Conservation (phyloP, 37 sponge, comb jelly and placozoan species). For the Cliona cf. orientalis region DNA sequence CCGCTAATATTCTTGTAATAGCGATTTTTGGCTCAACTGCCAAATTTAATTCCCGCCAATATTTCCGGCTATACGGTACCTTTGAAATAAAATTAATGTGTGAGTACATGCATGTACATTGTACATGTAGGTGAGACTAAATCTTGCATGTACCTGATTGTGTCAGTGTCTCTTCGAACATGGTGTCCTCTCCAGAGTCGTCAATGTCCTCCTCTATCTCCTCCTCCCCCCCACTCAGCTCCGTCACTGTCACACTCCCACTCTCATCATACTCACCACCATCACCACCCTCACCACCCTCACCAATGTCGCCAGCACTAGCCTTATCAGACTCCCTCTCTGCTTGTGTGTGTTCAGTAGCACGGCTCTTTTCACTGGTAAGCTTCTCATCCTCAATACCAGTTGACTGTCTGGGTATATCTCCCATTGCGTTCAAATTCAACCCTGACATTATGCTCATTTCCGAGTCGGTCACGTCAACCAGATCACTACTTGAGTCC, state of each 20-base stretch:
- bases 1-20: no score
- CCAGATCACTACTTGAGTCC: not conserved
- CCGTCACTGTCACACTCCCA: constrained; percentile 29
- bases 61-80: no score
- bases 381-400: not conserved
- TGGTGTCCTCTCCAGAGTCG: constrained; percentile 44
- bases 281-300: not conserved
- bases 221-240: constrained; percentile 9
- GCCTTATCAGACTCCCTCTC: not conserved
- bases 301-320: not conserved
- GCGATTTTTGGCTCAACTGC: no score
- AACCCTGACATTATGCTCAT: not conserved
- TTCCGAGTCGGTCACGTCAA: not conserved
- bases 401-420: not conserved
- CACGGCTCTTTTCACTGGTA: not conserved
- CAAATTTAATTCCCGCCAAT: no score
- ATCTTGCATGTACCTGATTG: no score
- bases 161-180: constrained; percentile 64
- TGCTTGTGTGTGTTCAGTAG: not conserved
- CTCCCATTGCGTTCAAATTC: not conserved
- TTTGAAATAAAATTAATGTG: no score
- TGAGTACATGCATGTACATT: no score
- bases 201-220: constrained; percentile 15
- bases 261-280: constrained; percentile 26
- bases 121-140: no score